Percentiles rank a stretch among this genome's conserved stretches.
Evolutionary conservation across 1,140 invertebrate genomes (phyloP).

Genomic region (Vollenhovia emeryi): DNA sequence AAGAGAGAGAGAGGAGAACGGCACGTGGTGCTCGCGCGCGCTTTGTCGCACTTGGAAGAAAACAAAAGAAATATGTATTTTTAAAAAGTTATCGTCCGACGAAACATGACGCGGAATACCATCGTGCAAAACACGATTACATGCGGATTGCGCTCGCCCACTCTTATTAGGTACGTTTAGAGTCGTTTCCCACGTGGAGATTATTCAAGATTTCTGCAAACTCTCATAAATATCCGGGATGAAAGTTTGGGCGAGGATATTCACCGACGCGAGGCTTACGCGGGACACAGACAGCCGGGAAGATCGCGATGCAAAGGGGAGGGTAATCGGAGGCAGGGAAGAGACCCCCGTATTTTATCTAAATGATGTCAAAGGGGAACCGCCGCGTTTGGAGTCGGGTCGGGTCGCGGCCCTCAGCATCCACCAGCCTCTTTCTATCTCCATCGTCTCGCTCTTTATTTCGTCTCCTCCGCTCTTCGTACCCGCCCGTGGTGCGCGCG

Average conservation of each 20-base stretch:
- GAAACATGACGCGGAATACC: background rate
- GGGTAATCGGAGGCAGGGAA: conserved; percentile 69
- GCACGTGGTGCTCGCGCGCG: background rate
- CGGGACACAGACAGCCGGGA: conserved; percentile 62
- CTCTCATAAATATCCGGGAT: background rate
- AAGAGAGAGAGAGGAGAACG: conserved; percentile 17
- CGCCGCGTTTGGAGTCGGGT: conserved; percentile 69
- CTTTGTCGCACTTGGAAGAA: too few relatives aligned
- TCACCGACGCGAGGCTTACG: conserved; percentile 13
- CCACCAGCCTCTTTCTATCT: conserved; percentile 62
- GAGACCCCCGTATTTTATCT: conserved; percentile 81
- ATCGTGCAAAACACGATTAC: background rate
- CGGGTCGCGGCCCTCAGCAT: conserved; percentile 70
- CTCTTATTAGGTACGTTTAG: background rate
- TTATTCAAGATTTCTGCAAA: background rate
- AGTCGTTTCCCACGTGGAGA: background rate
- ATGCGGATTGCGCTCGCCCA: background rate
- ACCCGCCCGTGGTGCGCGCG: background rate
- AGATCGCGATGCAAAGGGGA: conserved; percentile 63
- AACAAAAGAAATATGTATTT: background rate
- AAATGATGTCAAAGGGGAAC: conserved; percentile 83
- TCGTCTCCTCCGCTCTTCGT: conserved; percentile 25
- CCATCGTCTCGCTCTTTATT: conserved; percentile 54
- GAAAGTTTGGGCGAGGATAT: conserved; percentile 19
- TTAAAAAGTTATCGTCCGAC: background rate